Conservation (phyloP, 2,888 invertebrate genomes). For the Ophioninae sp. region DNA sequence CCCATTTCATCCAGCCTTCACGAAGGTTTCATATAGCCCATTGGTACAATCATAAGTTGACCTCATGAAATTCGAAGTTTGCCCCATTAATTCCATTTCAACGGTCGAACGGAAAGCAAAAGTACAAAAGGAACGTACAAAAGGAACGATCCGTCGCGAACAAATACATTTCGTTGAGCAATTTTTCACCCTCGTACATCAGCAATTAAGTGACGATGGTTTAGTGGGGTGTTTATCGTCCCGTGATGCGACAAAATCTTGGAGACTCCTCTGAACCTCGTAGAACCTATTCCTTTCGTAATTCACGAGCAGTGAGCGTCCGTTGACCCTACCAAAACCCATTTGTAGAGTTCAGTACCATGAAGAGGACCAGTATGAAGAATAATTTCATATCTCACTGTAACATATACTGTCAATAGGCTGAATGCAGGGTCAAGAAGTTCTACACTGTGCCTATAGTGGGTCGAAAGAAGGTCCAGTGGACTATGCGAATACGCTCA, state of each 20-base stretch:
- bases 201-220: background rate
- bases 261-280: too few species aligned
- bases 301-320: too few species aligned
- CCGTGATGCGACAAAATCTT: background rate
- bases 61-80: conserved; percentile 35
- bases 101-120: background rate
- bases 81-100: conserved; percentile 38
- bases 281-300: too few species aligned
- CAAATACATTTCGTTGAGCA: background rate
- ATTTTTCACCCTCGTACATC: background rate
- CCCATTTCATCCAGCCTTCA: conserved; percentile 3
- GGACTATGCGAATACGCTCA: too few species aligned
- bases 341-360: too few species aligned
- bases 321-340: too few species aligned
- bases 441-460: too few species aligned
- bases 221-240: background rate
- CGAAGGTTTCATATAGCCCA: conserved; percentile 4
- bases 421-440: too few species aligned
- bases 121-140: background rate
- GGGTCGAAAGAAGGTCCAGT: too few species aligned
- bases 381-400: too few species aligned
- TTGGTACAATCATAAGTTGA: conserved; percentile 9
- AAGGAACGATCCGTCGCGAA: background rate
- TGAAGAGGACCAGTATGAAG: too few species aligned
- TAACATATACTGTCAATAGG: too few species aligned